Conservation (phyloP, 2,888 invertebrate genomes). For the Plagodis pulveraria region DNA sequence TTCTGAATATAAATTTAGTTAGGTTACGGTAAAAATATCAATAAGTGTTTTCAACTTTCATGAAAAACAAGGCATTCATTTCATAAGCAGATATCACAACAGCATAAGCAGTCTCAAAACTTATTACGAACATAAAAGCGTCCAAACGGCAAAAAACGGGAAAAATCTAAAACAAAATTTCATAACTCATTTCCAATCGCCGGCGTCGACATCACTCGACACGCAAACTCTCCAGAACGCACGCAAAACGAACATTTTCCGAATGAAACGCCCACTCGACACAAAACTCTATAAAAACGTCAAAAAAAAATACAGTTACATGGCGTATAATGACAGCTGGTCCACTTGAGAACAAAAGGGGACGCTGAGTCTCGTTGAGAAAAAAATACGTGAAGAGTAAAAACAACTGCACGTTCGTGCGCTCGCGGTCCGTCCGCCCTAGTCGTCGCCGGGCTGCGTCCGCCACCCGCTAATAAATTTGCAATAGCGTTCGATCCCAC, state of each 20-base stretch:
- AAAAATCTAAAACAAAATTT: slow-evolving; percentile 64
- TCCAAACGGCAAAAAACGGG: slow-evolving; percentile 57
- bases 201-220: slow-evolving; percentile 74
- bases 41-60: too few relatives aligned
- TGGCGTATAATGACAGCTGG: slow-evolving; percentile 86
- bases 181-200: slow-evolving; percentile 78
- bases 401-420: slow-evolving; percentile 77
- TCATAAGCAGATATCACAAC: too few relatives aligned
- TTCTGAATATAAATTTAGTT: too few relatives aligned
- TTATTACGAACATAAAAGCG: slow-evolving; percentile 51
- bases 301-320: slow-evolving; percentile 84
- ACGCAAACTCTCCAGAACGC: slow-evolving; percentile 80
- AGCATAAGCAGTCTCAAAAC: slow-evolving; percentile 31
- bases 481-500: slow-evolving; percentile 78
- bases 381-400: slow-evolving; percentile 82
- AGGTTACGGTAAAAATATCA: too few relatives aligned
- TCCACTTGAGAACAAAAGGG: slow-evolving; percentile 86
- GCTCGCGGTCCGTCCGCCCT: slow-evolving; percentile 58
- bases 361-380: slow-evolving; percentile 81
- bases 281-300: slow-evolving; percentile 84
- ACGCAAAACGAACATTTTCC: slow-evolving; percentile 85
- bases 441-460: slow-evolving; percentile 44
- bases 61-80: too few relatives aligned
- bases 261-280: slow-evolving; percentile 81
- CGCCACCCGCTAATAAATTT: slow-evolving; percentile 80